Percentiles rank a stretch among this genome's conserved stretches.
phyloP scores from a whole-genome alignment of 2,888 invertebrate species.

The Drosophila parthenogenetica region DNA sequence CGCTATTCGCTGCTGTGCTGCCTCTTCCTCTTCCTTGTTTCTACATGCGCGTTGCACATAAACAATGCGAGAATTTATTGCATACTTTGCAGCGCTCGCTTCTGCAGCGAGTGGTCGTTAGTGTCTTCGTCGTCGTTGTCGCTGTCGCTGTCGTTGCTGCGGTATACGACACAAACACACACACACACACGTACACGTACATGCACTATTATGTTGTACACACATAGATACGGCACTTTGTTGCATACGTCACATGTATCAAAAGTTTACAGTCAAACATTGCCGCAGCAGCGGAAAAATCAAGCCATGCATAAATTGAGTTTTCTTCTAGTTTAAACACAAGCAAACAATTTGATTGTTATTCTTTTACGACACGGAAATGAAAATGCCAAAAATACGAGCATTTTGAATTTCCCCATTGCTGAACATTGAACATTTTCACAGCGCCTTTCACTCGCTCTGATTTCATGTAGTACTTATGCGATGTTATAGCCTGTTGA shows the following conservation, averaged over 20 bases:
- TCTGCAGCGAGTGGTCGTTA: conserved; percentile 64
- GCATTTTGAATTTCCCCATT: neutral
- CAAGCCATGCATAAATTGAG: conserved; percentile 70
- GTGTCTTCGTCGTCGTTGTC: conserved; percentile 42
- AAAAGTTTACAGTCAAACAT: conserved; percentile 51
- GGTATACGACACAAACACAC: conserved; percentile 28
- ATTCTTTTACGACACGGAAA: conserved; percentile 18
- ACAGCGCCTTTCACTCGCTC: conserved; percentile 41
- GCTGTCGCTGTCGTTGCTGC: conserved; percentile 44
- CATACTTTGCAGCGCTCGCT: conserved; percentile 74
- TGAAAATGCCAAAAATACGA: neutral
- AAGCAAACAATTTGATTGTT: conserved; percentile 20
- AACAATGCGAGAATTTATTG: conserved; percentile 79
- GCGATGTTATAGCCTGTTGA: conserved; percentile 44
- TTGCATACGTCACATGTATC: conserved; percentile 76
- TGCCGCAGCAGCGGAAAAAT: conserved; percentile 52
- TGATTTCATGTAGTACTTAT: conserved; percentile 18
- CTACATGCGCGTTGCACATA: conserved; percentile 65
- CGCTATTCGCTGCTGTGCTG: neutral
- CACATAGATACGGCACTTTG: conserved; percentile 66
- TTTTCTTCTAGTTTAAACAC: conserved; percentile 43
- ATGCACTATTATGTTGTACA: conserved; percentile 10
- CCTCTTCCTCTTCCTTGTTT: conserved; percentile 5
- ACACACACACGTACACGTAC: conserved; percentile 31
- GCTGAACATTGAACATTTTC: neutral